phyloP scores from a whole-genome alignment of 2,797 vertebrate species.

The Ctenopoma multispine region DNA sequence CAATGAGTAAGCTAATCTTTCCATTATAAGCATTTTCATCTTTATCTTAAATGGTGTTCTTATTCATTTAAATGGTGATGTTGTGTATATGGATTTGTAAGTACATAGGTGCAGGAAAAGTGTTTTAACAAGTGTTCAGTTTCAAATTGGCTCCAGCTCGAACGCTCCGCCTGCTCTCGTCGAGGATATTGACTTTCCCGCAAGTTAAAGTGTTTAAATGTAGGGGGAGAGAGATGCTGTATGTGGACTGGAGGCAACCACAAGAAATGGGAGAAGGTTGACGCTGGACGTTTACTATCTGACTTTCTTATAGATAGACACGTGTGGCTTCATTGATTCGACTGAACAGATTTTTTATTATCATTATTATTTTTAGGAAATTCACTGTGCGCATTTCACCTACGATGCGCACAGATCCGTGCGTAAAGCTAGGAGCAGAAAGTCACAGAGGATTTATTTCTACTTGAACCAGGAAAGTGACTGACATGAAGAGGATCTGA shows the following conservation, averaged over 20 bases:
- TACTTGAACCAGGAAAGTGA: conserved; percentile 39
- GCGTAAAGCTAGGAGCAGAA: conserved; percentile 54
- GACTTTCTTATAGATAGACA: conserved; percentile 58
- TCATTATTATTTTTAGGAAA: conserved; percentile 11
- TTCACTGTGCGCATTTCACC: conserved; percentile 10
- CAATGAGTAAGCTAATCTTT: not conserved
- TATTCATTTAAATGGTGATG: conserved; percentile 18
- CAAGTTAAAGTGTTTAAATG: conserved; percentile 84
- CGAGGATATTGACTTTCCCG: conserved; percentile 78
- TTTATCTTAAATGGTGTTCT: not conserved
- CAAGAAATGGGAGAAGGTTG: conserved; percentile 82
- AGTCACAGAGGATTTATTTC: conserved; percentile 46
- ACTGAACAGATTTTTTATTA: conserved; percentile 28
- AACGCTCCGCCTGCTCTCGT: conserved; percentile 77
- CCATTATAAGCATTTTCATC: not conserved
- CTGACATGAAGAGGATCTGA: conserved; percentile 57
- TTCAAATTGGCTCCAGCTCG: conserved; percentile 72
- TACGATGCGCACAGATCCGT: conserved; percentile 51
- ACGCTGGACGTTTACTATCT: conserved; percentile 74
- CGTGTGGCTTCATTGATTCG: conserved; percentile 41
- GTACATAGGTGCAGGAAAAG: conserved; percentile 53
- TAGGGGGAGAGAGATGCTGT: conserved; percentile 77
- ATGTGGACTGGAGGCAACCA: conserved; percentile 74
- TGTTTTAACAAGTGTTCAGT: conserved; percentile 72
- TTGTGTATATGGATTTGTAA: conserved; percentile 34